phyloP scores from a whole-genome alignment of 53 echinoderm and acorn worm species.

The Echinarachnius parma region DNA sequence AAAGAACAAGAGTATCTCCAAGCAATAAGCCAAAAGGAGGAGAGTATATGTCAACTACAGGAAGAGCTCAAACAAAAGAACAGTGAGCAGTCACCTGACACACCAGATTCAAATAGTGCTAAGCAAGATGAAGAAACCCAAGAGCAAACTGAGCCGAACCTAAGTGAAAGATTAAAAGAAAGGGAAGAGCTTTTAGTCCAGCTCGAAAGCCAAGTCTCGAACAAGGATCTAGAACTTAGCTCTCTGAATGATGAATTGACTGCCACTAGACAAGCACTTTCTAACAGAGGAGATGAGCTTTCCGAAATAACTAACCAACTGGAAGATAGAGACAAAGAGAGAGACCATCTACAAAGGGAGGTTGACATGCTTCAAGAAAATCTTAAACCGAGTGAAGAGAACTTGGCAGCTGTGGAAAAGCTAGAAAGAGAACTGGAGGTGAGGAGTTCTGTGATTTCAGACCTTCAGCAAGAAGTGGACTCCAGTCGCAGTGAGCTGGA shows the following conservation, averaged over 20 bases:
- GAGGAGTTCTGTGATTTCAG: constrained; percentile 36
- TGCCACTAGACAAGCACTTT: no score
- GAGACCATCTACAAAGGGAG: constrained; percentile 15
- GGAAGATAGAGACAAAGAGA: constrained; percentile 8
- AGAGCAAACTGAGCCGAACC: no score
- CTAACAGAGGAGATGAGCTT: no score
- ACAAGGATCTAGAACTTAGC: no score
- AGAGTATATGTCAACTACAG: not conserved
- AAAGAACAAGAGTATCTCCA: not conserved
- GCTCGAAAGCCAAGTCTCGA: no score
- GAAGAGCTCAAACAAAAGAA: not conserved
- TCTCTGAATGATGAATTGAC: no score
- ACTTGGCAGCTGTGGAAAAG: not conserved
- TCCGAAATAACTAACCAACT: not conserved
- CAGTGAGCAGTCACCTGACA: no score
- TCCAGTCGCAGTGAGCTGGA: constrained; percentile 26
- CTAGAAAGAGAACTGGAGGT: constrained; percentile 1
- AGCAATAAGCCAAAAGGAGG: not conserved
- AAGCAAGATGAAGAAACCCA: no score
- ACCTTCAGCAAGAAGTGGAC: constrained; percentile 40
- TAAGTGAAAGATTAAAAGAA: no score
- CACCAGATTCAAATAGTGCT: no score
- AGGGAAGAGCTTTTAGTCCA: no score
- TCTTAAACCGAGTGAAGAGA: not conserved
- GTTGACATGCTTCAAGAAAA: constrained; percentile 7